Conservation (phyloP, 2,888 invertebrate genomes). For the Calliopum simillimum region DNA sequence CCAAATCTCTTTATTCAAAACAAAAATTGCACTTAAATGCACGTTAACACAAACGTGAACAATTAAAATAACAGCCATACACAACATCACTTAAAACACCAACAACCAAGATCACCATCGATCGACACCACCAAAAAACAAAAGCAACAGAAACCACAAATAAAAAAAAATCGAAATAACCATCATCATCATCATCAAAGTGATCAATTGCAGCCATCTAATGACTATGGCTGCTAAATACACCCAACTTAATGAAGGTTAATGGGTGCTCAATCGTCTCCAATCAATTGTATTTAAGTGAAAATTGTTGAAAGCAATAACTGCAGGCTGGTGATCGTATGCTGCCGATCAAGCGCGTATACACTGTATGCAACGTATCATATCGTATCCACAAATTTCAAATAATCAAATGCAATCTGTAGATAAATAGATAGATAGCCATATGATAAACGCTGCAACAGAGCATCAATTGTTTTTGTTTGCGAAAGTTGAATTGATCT, state of each 20-base stretch:
- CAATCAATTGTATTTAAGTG: conserved; percentile 43
- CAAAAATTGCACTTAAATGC: too few relatives aligned
- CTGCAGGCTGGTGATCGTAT: neutral
- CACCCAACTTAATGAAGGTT: conserved; percentile 56
- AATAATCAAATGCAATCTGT: too few relatives aligned
- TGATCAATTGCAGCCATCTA: neutral
- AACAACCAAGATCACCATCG: neutral
- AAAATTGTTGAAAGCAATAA: conserved; percentile 24
- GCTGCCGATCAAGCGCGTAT: neutral
- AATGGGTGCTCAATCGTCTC: conserved; percentile 49
- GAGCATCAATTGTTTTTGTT: too few relatives aligned
- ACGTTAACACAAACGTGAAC: conserved; percentile 7
- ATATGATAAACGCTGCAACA: too few relatives aligned
- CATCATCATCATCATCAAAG: conserved; percentile 1
- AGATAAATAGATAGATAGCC: too few relatives aligned
- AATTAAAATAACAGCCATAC: conserved; percentile 15
- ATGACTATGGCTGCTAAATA: conserved; percentile 38
- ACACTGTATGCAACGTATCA: too few relatives aligned
- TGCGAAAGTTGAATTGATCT: too few relatives aligned
- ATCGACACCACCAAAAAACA: neutral
- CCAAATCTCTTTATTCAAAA: too few relatives aligned
- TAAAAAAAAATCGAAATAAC: neutral
- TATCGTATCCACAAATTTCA: too few relatives aligned
- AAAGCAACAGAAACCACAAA: conserved; percentile 15
- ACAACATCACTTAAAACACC: neutral